Conservation (phyloP, 92 coral and sea anemone species). For the Heteractis magnifica region DNA sequence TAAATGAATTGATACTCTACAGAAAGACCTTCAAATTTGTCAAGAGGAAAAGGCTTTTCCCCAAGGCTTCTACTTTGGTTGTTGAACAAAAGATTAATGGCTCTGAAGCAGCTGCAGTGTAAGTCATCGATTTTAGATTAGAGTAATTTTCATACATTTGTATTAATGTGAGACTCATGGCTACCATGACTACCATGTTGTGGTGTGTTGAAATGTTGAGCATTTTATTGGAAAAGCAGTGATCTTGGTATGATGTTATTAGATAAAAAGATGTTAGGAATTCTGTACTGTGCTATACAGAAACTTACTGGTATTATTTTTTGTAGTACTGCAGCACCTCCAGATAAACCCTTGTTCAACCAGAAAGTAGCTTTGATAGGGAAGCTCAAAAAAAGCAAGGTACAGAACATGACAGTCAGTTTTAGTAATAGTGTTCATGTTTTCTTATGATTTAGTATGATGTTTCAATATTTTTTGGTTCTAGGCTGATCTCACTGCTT, state of each 20-base stretch:
- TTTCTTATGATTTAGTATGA: not conserved
- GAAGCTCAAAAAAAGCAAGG: constrained; percentile 78
- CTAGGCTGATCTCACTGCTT: constrained; percentile 61
- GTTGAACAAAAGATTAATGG: not conserved
- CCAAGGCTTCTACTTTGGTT: constrained; percentile 37
- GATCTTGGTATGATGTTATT: no score
- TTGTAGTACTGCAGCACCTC: constrained; percentile 41
- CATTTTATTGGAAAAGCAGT: no score
- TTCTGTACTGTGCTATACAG: no score
- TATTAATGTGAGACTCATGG: not conserved
- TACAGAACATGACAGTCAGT: constrained; percentile 6
- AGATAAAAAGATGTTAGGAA: no score
- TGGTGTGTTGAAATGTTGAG: no score
- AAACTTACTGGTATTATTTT: constrained; percentile 12
- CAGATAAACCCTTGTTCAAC: constrained; percentile 73
- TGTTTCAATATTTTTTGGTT: not conserved
- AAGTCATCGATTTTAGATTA: not conserved
- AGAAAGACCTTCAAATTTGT: constrained; percentile 80
- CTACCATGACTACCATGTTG: not conserved
- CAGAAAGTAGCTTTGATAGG: constrained; percentile 83
- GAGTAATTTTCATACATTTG: not conserved
- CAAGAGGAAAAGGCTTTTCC: constrained; percentile 75
- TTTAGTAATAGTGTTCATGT: not conserved
- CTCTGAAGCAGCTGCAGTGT: not conserved
- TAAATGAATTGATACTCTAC: not conserved